Evolutionary conservation across 2,888 invertebrate species (phyloP).

Genomic region (Strigamia maritima): DNA sequence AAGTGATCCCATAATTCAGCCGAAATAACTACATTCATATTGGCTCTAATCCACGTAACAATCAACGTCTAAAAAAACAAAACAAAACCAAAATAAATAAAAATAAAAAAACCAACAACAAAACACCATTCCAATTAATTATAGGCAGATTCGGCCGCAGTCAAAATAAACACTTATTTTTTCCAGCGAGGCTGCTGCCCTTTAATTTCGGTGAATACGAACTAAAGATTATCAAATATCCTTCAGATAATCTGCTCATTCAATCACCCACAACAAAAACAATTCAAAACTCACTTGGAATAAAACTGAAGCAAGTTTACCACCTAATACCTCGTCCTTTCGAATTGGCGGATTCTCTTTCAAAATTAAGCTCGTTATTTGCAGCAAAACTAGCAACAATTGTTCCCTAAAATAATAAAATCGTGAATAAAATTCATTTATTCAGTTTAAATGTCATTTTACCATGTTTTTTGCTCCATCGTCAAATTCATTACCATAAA

Average conservation of each 20-base stretch:
- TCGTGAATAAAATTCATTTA: conserved; percentile 1
- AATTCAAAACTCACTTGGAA: conserved; percentile 50
- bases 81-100: no score
- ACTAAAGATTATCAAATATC: not conserved
- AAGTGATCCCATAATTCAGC: conserved; percentile 91
- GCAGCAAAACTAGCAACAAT: conserved; percentile 75
- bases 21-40: conserved; percentile 86
- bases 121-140: no score
- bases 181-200: not conserved
- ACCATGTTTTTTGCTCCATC: conserved; percentile 91
- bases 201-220: not conserved
- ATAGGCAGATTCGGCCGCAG: not conserved
- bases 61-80: conserved; percentile 78
- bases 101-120: not conserved
- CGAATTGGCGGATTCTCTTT: conserved; percentile 69
- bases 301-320: conserved; percentile 54
- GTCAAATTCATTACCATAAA: conserved; percentile 95
- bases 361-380: conserved; percentile 85
- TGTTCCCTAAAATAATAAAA: conserved; percentile 69
- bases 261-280: not conserved
- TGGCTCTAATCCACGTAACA: conserved; percentile 97
- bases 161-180: not conserved
- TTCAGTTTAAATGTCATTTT: conserved; percentile 46
- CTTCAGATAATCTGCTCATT: not conserved
- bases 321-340: conserved; percentile 62